Conservation (phyloP, 2,797 vertebrate species). For the Phoxinus dragarum region DNA sequence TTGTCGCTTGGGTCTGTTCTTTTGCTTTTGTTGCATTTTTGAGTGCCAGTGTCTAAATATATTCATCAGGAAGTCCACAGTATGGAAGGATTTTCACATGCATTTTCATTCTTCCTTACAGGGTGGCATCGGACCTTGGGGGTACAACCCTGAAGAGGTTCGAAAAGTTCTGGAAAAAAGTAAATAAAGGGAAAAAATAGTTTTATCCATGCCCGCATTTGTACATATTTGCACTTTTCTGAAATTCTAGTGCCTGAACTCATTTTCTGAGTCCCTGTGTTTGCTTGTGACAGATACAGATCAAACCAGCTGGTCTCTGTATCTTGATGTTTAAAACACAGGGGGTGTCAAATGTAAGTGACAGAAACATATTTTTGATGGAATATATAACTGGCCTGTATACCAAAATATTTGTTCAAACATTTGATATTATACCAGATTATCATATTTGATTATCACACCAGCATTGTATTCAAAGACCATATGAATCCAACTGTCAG, state of each 20-base stretch:
- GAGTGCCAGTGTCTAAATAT: not conserved
- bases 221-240: not conserved
- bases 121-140: slow-evolving; percentile 86
- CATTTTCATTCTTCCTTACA: slow-evolving; percentile 61
- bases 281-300: slow-evolving; percentile 74
- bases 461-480: not conserved
- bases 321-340: slow-evolving; percentile 33
- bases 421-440: not conserved
- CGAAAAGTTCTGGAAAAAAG: slow-evolving; percentile 82
- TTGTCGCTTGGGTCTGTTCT: not conserved
- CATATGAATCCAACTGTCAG: not conserved
- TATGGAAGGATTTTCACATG: not conserved
- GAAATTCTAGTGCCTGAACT: slow-evolving; percentile 61
- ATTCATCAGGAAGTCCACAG: not conserved
- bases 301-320: slow-evolving; percentile 72
- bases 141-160: slow-evolving; percentile 86
- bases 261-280: slow-evolving; percentile 45
- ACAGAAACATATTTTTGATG: not conserved
- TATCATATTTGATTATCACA: not conserved
- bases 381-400: not conserved
- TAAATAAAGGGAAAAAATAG: slow-evolving; percentile 59
- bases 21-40: slow-evolving; percentile 21
- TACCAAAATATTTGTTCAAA: not conserved
- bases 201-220: not conserved
- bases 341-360: not conserved